Evolutionary conservation across 2,113 vertebrate species (phyloP), one percentile per base, ranked within the genome.

Genomic region (Pseudolaguvia tuberculata): DNA sequence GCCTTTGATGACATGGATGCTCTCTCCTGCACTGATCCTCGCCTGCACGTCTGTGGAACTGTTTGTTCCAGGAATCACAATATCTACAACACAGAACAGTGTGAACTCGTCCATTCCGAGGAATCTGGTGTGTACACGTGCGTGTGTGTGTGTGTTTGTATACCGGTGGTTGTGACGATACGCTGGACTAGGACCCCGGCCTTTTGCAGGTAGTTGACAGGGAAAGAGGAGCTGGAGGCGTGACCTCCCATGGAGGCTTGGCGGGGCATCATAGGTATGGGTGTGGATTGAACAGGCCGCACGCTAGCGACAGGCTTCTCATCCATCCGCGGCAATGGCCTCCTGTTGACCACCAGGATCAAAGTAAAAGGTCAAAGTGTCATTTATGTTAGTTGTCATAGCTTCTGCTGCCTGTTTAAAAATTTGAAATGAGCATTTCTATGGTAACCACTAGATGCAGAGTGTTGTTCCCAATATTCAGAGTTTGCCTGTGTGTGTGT

Each of bases 241-340:
- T 93, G 90, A 72, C 94, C 71, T 39, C 93, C 91, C 84, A 95
- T 84, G 3, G 92, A 85, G 7, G 93, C 95, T 27, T 97, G 95
- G 23, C 97, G 93, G 51, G 97, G 97, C 95, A 98, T 94, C 97
- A 99, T 99, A 75, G 97, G 97, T 85, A 99, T 95, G 2, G 97
- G 97, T 0, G 97, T 99, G 35, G 97, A 98, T 84, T 99, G 96
- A 80, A 98, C 94, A 23, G 97, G 97, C 72, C 95, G 91, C 76
- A 99, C 96, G 0, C 96, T 99, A 56, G 97, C 97, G 80, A 98
- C 94, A 0, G 96, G 96, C 84, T 96, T 96, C 81, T 99, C 95
- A 69, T 99, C 97, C 15, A 91, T 90, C 84, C 95, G 92, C 23
- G 90, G 85, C 61, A 90, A 84, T 65, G 93, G 91, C 71, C 95